Base-by-base conservation (phyloP, 2,797 vertebrate genomes). In the Atherinosoma microstoma region DNA sequence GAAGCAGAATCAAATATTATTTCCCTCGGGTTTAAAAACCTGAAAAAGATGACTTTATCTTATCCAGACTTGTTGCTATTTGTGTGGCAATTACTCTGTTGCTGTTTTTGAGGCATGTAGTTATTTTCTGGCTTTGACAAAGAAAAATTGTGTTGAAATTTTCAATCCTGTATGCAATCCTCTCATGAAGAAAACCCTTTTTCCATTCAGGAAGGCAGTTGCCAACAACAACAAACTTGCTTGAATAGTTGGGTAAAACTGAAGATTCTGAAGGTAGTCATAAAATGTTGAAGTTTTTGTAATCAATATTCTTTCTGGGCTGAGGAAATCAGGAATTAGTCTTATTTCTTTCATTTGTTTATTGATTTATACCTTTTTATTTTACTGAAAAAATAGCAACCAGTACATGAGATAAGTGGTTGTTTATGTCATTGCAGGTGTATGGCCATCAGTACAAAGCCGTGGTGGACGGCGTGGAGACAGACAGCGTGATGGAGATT, bases 391-490 rank as follows among this genome's bases (percentile, higher is more conserved):
- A 38, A 24, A 38, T 10, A 9, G 3, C 34, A 22, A 16, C 22
- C 35, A 15, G 11, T 15, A 22, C 20, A 51, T 51, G 42, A 54
- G 38, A 0, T 30, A 29, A 54, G 20, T 75, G 66, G 36, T 66
- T 82, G 24, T 72, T 79, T 47, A 4, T 89, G 58, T 90, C 69
- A 30, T 80, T 67, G 29, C 92, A 98, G 97, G 94, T 98, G 58
- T 99, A 99, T 3, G 95, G 96, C 79, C 94, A 96, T 73, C 94
- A 95, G n/a, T 97, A 97, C 84, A 97, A 95, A 0, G 97, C 97
- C 59, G 90, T 97, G 79, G 84, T 95, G 91, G 94, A 97, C 0
- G 96, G 96, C 0, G 87, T 96, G 38, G 96, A 96, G 92, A 97
- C 93, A 65, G 96, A 96, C 54, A 95, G 98, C 27, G 58, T 95